Conservation (phyloP, 1,140 invertebrate genomes). For the Dendroctonus valens region DNA sequence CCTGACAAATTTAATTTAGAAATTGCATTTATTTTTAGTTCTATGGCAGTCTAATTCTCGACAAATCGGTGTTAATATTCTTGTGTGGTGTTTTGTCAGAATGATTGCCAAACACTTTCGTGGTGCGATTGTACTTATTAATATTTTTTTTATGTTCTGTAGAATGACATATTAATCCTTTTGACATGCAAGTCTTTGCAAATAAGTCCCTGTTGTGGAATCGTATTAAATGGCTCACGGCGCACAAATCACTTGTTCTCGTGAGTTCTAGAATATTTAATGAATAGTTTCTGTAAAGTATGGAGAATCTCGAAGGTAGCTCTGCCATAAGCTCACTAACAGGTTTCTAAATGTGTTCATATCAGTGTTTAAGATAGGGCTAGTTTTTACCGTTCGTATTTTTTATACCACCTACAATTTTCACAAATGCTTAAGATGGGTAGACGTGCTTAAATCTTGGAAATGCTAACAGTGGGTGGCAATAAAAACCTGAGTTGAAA, state of each 20-base stretch:
- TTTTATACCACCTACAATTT: conserved; percentile 37
- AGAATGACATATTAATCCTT: neutral
- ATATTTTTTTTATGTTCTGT: conserved; percentile 27
- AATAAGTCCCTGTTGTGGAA: conserved; percentile 34
- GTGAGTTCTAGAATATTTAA: conserved; percentile 37
- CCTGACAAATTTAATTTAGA: conserved; percentile 41
- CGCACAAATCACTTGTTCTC: conserved; percentile 1
- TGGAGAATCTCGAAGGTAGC: conserved; percentile 45
- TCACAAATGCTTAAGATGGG: conserved; percentile 1
- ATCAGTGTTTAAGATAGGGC: conserved; percentile 42
- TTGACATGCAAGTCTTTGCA: neutral
- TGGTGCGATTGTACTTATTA: conserved; percentile 46
- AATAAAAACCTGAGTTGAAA: neutral
- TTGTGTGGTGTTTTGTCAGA: neutral
- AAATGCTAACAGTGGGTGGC: conserved; percentile 1
- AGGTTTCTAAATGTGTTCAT: conserved; percentile 48
- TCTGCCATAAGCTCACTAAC: conserved; percentile 48
- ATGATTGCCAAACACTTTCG: conserved; percentile 26
- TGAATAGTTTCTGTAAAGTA: conserved; percentile 40
- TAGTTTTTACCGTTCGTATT: conserved; percentile 40
- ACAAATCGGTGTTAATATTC: conserved; percentile 36
- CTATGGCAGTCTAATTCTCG: conserved; percentile 33
- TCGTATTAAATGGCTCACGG: conserved; percentile 34
- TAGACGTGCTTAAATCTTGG: no score
- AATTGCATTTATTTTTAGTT: conserved; percentile 47